A percentile compares a stretch with the other conserved stretches of the same genome.
Evolutionary conservation across 1,140 invertebrate genomes (phyloP).

Genomic region (Listronotus bonariensis): DNA sequence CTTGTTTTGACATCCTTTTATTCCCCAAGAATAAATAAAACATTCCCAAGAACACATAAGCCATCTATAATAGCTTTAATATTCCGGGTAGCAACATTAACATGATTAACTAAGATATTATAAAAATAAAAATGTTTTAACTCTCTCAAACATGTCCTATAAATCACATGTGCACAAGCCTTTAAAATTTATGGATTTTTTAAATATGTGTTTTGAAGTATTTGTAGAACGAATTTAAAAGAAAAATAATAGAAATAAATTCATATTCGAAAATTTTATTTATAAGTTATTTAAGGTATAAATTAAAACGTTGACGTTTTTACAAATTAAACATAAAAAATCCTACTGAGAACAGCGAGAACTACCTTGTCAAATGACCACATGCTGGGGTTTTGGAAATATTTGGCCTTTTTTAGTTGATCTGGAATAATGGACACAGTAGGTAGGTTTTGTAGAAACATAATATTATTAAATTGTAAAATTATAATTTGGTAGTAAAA

Average conservation of each 20-base stretch:
- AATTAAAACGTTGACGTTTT: constrained; percentile 34
- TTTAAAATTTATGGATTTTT: neutral
- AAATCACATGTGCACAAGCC: neutral
- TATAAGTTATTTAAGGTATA: constrained; percentile 28
- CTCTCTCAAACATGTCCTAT: neutral
- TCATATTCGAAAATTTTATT: constrained; percentile 9
- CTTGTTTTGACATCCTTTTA: no score
- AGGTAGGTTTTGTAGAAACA: constrained; percentile 2
- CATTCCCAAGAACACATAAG: no score
- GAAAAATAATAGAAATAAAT: no score
- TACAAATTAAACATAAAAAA: constrained; percentile 36
- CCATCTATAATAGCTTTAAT: neutral
- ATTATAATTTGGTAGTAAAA: no score
- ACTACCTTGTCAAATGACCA: constrained; percentile 32
- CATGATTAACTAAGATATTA: constrained; percentile 5
- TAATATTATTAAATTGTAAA: neutral
- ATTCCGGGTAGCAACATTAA: neutral
- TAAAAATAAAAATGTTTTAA: constrained; percentile 1
- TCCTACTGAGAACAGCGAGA: constrained; percentile 31
- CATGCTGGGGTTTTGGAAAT: constrained; percentile 4
- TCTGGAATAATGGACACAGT: constrained; percentile 16
- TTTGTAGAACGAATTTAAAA: neutral
- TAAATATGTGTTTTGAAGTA: constrained; percentile 1
- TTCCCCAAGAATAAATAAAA: no score
- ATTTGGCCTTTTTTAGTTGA: constrained; percentile 16